These are phyloP conservation scores for Cardinalis cardinalis DNA, from an alignment of 2,113 vertebrate species.

Conservation along the genomic window DNA sequence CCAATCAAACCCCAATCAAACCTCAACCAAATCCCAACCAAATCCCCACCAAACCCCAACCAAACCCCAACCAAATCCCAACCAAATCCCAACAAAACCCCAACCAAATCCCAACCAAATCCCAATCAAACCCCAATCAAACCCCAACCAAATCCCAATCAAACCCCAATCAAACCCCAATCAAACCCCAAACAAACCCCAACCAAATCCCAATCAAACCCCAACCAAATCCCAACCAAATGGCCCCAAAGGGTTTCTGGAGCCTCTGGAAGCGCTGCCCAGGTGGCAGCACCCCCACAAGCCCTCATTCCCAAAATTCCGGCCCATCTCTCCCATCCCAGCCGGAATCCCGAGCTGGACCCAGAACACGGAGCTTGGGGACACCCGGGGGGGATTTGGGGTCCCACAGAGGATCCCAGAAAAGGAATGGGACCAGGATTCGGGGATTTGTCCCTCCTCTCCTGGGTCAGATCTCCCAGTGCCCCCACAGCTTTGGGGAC, in stretches of 20 bases:
- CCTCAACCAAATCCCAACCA: too few species aligned
- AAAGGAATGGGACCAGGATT: rapidly evolving
- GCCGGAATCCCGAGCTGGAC: rapidly evolving
- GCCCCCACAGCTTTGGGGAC: neutral
- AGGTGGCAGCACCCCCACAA: neutral
- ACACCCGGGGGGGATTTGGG: neutral
- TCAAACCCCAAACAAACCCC: too few species aligned
- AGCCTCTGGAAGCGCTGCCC: neutral
- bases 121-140: too few species aligned
- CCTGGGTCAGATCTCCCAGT: rapidly evolving
- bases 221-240: too few species aligned
- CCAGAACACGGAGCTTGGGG: rapidly evolving
- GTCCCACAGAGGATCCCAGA: rapidly evolving
- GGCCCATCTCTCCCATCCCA: rapidly evolving
- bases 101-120: too few species aligned
- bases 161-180: too few species aligned
- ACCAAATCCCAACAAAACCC: too few species aligned
- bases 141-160: too few species aligned
- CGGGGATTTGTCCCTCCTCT: neutral
- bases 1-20: too few species aligned
- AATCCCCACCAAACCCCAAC: too few species aligned
- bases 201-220: too few species aligned
- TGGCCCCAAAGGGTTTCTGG: neutral
- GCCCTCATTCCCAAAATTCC: neutral
- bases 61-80: too few species aligned